Percentiles rank a stretch among this genome's conserved stretches.
Conservation (phyloP, 2,888 invertebrate genomes). For the Hipparchia sbordonii region DNA sequence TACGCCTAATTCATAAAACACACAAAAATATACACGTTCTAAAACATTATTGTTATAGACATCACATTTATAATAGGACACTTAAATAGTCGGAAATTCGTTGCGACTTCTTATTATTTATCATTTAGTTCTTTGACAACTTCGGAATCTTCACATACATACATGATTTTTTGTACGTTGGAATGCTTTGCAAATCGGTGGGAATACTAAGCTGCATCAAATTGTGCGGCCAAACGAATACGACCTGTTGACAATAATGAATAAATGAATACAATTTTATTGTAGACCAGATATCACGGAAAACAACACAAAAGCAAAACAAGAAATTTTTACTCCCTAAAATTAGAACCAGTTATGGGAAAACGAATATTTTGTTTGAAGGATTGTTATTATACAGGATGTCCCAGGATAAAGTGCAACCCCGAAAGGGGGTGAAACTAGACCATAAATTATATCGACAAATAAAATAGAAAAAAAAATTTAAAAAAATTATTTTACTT, state of each 20-base stretch:
- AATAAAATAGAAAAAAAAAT: too few species aligned
- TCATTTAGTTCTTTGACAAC: slow-evolving; percentile 46
- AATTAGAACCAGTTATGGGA: too few species aligned
- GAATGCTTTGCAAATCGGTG: slow-evolving; percentile 61
- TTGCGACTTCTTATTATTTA: slow-evolving; percentile 63
- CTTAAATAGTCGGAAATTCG: slow-evolving; percentile 77
- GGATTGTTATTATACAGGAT: too few species aligned
- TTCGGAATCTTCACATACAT: slow-evolving; percentile 53
- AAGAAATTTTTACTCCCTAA: too few species aligned
- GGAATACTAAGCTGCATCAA: slow-evolving; percentile 68
- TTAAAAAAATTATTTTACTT: too few species aligned
- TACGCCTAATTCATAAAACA: slow-evolving; percentile 71
- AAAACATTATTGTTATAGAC: slow-evolving; percentile 81
- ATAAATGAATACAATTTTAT: not conserved
- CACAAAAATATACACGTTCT: slow-evolving; percentile 80
- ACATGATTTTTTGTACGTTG: slow-evolving; percentile 36
- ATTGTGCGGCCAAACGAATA: slow-evolving; percentile 74
- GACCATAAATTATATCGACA: too few species aligned
- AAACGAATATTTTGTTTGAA: too few species aligned
- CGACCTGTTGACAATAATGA: slow-evolving; percentile 59
- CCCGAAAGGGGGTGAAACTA: too few species aligned
- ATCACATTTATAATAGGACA: slow-evolving; percentile 78
- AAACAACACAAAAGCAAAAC: not conserved
- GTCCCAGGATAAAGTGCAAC: too few species aligned
- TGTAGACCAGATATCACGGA: too few species aligned